Evolutionary conservation across 2,113 vertebrate species (phyloP), one percentile per base, ranked within the genome.

Genomic region (Lagopus muta): DNA sequence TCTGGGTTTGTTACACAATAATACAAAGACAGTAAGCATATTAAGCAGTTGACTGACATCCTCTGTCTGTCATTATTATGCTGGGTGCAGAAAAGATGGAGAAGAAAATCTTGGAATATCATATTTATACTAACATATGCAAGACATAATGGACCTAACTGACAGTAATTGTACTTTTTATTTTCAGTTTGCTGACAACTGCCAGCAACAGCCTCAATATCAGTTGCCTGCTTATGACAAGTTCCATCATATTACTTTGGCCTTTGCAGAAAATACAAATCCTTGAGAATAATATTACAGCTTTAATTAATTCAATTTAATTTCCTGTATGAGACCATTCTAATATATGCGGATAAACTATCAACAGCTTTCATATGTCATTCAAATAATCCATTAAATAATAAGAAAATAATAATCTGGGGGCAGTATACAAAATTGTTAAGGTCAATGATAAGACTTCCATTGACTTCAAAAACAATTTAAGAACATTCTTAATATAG

Each of bases 321-420:
- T 87, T 94, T 89, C 82, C 82, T 88, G 18, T 45, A 28, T 85
- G 47, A 79, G 9, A 67, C 58, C 9, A 54, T 89, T 81, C 34
- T 60, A 62, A 61, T 79, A 76, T 61, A 2, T 42, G 24, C 82
- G 30, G n/a, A 54, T 80, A 82, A 89, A 65, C 4, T 20, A 48
- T 0, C 70, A 30, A 62, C 20, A 85, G 32, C 2, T 73, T 92
- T 89, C 13, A 21, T 36, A 47, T 24, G 11, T 8, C n/a, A 70
- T 76, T 73, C 52, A 74, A 85, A 52, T 79, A 85, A 34, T 6
- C 8, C 8, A 14, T 61, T 73, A 87, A 72, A 40, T n/a, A 70
- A 54, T 6, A 76, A 79, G 8, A 42, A 93, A 60, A 76, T 20
- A 72, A 75, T 87, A 38, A 57, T 18, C 14, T 50, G 6, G 6